Base-by-base conservation (phyloP, 2,888 invertebrate species). In the Cheilosia pagana region DNA sequence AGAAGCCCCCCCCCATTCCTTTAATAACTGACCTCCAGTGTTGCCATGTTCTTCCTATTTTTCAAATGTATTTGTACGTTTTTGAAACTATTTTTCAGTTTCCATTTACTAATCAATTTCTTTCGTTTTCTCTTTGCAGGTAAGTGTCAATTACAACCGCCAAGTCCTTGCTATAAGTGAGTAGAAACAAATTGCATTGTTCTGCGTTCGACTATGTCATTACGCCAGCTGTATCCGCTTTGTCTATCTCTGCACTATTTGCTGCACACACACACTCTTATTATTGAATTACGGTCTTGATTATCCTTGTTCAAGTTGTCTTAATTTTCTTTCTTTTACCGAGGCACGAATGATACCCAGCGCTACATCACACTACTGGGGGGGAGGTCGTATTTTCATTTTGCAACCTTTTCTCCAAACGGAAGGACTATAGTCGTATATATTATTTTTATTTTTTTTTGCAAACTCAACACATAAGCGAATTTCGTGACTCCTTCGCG, bases 251-350 rank as follows among this genome's bases (percentile, higher is more conserved):
- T 53, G 21, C 48, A 57, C 25, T 65, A 23, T 57, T 39, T 57
- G 39, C 50, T 35, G 8, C 35, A 48, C 50, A 41, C 19, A 14
- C 39, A 6, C 23, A 16, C 19, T 60, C 55, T 23, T 76, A 23
- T 77, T 71, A 71, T 72, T 60, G 67, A 68, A 72, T 72, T 72
- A 77, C 62, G 19, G 53, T 55, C 82, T 63, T 77, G 67, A 82
- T 72, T 82, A 77, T 82, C 77, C 72, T 62, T 52, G 52, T 23
- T 16, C 50, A 12, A 67, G 57, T 19, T 67, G 63, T 71, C 76
- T 81, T 81, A 65, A 55, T 70, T 65, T 75, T 63, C 50, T 19
- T 28, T 16, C 1, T 19, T 19, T 43, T 60, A 50, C 23, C 23
- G 19, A 48, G 35, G 16, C 62, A 43, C 50, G 57, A 57, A 57